phyloP scores from a whole-genome alignment of 2,888 invertebrate genomes.

The Dyspetes luteomarginatus region DNA sequence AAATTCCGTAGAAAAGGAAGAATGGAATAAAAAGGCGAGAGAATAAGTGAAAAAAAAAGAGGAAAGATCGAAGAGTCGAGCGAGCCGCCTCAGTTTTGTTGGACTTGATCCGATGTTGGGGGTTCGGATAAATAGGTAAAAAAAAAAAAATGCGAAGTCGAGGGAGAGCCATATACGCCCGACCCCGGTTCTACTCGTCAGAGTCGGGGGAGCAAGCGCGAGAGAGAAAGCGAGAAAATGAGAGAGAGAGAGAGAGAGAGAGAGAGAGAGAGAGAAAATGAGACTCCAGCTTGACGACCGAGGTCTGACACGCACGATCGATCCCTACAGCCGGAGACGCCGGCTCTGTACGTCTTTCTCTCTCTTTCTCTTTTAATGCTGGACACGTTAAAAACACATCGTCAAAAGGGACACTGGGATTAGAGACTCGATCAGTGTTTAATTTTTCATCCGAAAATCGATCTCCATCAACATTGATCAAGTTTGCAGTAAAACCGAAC shows the following conservation, averaged over 20 bases:
- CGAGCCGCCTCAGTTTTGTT: slow-evolving; percentile 46
- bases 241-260: slow-evolving; percentile 42
- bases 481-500: too few relatives aligned
- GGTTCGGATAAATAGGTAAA: slow-evolving; percentile 56
- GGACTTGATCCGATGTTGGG: slow-evolving; percentile 36
- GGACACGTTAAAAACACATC: slow-evolving; percentile 1
- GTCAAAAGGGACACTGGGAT: too few relatives aligned
- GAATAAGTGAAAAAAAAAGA: slow-evolving; percentile 9
- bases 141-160: slow-evolving; percentile 65
- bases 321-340: slow-evolving; percentile 70
- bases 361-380: not conserved
- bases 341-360: slow-evolving; percentile 51
- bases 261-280: slow-evolving; percentile 54
- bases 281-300: slow-evolving; percentile 77
- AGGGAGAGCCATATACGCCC: slow-evolving; percentile 46
- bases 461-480: too few relatives aligned
- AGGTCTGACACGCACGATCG: slow-evolving; percentile 79
- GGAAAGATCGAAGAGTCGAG: slow-evolving; percentile 25
- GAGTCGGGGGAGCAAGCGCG: slow-evolving; percentile 28
- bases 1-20: slow-evolving; percentile 13
- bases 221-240: slow-evolving; percentile 34
- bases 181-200: slow-evolving; percentile 46
- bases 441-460: not conserved
- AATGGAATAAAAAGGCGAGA: slow-evolving; percentile 9
- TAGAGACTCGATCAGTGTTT: not conserved